A percentile compares a stretch with the other conserved stretches of the same genome.
These are phyloP conservation scores for Leucoraja ocellata DNA, from an alignment of 2,797 vertebrate species.

Conservation along the genomic window DNA sequence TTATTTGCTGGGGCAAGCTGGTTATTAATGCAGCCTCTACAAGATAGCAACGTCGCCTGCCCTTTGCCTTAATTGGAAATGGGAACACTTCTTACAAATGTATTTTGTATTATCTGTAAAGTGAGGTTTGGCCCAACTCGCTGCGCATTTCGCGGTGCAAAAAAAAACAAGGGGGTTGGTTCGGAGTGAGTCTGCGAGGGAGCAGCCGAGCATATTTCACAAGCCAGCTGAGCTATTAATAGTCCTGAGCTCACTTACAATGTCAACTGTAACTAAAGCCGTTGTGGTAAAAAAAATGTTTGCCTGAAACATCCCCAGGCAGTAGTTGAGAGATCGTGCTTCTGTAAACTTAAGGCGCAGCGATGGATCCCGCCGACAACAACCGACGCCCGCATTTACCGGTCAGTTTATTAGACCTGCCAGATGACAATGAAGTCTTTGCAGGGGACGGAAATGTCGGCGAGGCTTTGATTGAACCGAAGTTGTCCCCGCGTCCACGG, in stretches of 20 bases:
- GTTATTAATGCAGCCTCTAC: not conserved
- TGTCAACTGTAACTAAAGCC: slow-evolving; percentile 85
- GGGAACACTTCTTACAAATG: not conserved
- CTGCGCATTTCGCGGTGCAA: not conserved
- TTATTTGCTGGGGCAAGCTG: not conserved
- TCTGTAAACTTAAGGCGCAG: slow-evolving; percentile 62
- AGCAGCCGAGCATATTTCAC: slow-evolving; percentile 67
- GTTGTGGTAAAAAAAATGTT: slow-evolving; percentile 71
- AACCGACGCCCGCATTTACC: slow-evolving; percentile 50
- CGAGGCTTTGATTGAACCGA: slow-evolving; percentile 59
- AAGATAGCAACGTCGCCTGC: not conserved
- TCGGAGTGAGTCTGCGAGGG: slow-evolving; percentile 41
- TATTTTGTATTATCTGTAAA: not conserved
- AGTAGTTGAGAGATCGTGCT: slow-evolving; percentile 59
- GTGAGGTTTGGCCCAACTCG: not conserved
- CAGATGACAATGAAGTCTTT: slow-evolving; percentile 51
- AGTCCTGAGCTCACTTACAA: slow-evolving; percentile 73
- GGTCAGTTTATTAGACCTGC: slow-evolving; percentile 64
- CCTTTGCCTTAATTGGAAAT: not conserved
- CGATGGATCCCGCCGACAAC: slow-evolving; percentile 77
- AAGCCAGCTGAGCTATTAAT: slow-evolving; percentile 77
- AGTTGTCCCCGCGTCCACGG: slow-evolving; percentile 70
- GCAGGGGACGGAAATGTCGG: slow-evolving; percentile 60
- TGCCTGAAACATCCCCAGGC: slow-evolving; percentile 74
- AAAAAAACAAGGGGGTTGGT: not conserved